Conservation (phyloP, 2,888 invertebrate genomes). For the Acanthosoma haemorrhoidale region DNA sequence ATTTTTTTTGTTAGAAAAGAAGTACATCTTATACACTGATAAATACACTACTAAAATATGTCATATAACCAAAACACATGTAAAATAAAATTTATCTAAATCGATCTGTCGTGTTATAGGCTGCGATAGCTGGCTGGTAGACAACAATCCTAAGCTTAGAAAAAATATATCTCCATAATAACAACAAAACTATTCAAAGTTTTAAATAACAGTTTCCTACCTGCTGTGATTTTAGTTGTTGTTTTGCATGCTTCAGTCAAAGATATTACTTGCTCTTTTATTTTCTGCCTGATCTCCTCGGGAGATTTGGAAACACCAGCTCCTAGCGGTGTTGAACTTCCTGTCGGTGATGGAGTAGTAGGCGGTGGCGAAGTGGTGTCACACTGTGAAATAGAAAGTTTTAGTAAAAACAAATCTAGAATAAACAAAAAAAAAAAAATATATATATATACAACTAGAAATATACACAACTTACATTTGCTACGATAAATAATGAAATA, state of each 20-base stretch:
- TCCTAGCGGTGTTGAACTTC: slow-evolving; percentile 7
- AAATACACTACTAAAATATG: too few relatives aligned
- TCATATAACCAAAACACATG: too few relatives aligned
- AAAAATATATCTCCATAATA: too few relatives aligned
- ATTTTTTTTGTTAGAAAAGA: too few relatives aligned
- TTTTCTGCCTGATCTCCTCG: slow-evolving; percentile 32
- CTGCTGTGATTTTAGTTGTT: slow-evolving; percentile 34
- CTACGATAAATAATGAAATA: neutral
- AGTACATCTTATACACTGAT: too few relatives aligned
- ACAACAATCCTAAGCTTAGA: too few relatives aligned
- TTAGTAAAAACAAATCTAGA: too few relatives aligned
- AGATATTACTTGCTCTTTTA: slow-evolving; percentile 36
- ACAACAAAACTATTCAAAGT: too few relatives aligned
- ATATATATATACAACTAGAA: neutral
- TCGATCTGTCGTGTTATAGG: too few relatives aligned
- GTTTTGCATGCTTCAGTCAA: slow-evolving; percentile 38
- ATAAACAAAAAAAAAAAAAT: neutral
- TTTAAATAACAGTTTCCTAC: slow-evolving; percentile 22
- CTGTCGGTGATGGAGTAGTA: slow-evolving; percentile 1
- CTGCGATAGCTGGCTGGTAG: too few relatives aligned
- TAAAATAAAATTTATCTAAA: too few relatives aligned
- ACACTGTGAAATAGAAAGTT: slow-evolving; percentile 27
- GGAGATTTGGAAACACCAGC: slow-evolving; percentile 25
- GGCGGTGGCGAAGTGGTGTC: slow-evolving; percentile 19
- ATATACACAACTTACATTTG: too few relatives aligned